Evolutionary conservation across 2,113 vertebrate species (phyloP), one percentile per base, ranked within the genome.

Genomic region (Hemichromis elongatus): DNA sequence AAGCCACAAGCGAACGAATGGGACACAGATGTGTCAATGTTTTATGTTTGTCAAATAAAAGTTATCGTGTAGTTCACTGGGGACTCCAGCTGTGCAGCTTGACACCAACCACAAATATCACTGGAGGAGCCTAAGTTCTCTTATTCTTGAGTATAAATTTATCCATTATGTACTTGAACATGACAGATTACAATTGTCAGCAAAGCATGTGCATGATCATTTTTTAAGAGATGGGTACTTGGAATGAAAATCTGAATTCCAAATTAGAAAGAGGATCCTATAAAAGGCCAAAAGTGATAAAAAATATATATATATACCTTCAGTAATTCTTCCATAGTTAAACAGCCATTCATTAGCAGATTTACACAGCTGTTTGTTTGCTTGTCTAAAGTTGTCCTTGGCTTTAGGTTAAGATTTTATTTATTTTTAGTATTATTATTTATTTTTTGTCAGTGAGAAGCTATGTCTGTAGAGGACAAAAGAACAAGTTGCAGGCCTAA

Each of bases 31-130:
- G 79, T 40, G 68, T 73, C 59, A 1, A 55, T 45, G 83, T 90
- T 89, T 88, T 84, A 73, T 83, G 52, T 82, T 85, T 82, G 56
- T 88, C 81, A 79, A 59, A 79, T 28, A 68, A 11, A 80, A 13
- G 26, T 73, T 70, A 66, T 79, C 9, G 18, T 83, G 40, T 83
- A 37, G 68, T 52, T 84, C 91, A 73, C 50, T 82, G 16, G 55
- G 78, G 83, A 80, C 6, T 77, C 21, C 63, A 86, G 80, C 35
- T 57, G 61, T 14, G 33, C 42, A 77, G 24, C n/a, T 8, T 53
- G 66, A 88, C 7, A 33, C 61, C 78, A 73, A 42, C 28, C 79
- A 73, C 53, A 81, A 55, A 70, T 77, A 63, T 86, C 28, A 83
- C 84, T 33, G 52, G 30, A 80, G 47, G 28, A 77, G 77, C 70